A percentile compares a stretch with the other conserved stretches of the same genome.
These are phyloP conservation scores for Orius insidiosus DNA, from an alignment of 1,140 invertebrate genomes.

Conservation along the genomic window DNA sequence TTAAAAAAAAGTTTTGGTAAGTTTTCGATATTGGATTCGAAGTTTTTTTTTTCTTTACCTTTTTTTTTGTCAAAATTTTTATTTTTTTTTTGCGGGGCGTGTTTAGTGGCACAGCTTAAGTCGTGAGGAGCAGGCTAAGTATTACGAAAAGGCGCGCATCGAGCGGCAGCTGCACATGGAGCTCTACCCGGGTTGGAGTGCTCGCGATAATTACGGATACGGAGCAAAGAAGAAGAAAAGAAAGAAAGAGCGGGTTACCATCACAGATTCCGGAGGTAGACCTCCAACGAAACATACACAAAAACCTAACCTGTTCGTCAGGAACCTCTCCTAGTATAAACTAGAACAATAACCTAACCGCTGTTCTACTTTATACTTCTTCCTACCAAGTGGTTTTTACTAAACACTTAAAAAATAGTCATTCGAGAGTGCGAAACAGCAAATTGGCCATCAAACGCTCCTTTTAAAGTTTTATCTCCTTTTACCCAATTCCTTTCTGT, in stretches of 20 bases:
- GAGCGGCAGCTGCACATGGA: slow-evolving; percentile 97
- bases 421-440: slow-evolving; percentile 14
- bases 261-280: slow-evolving; percentile 74
- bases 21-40: no score
- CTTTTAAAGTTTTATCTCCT: slow-evolving; percentile 13
- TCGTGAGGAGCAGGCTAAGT: slow-evolving; percentile 97
- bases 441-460: slow-evolving; percentile 17
- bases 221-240: slow-evolving; percentile 97
- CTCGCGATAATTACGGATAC: slow-evolving; percentile 97
- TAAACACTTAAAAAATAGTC: slow-evolving; percentile 7
- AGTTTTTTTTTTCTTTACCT: slow-evolving; percentile 1
- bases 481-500: slow-evolving; percentile 6
- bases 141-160: slow-evolving; percentile 98
- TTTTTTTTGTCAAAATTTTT: slow-evolving; percentile 2
- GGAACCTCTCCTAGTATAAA: no score
- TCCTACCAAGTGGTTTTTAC: no score
- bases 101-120: slow-evolving; percentile 93
- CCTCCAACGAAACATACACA: background rate
- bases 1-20: background rate
- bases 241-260: slow-evolving; percentile 87
- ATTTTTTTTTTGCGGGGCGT: slow-evolving; percentile 6
- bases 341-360: no score
- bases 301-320: no score
- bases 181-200: slow-evolving; percentile 97
- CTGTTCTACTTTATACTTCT: no score